Conservation (phyloP, 2,797 vertebrate genomes). For the Streptopelia turtur region DNA sequence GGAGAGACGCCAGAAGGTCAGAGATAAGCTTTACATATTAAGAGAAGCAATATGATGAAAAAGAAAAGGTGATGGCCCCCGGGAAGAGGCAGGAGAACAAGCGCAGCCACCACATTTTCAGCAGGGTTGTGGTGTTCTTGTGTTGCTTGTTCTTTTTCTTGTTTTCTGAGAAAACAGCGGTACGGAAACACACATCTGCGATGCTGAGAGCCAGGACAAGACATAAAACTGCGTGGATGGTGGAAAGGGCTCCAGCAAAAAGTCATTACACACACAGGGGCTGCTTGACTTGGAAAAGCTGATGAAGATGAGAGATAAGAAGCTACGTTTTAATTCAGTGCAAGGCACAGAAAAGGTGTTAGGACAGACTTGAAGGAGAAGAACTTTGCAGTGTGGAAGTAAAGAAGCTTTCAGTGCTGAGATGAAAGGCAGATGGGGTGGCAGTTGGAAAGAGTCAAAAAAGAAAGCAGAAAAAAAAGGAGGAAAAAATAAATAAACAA, state of each 20-base stretch:
- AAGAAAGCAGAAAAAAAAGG: background rate
- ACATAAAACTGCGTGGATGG: background rate
- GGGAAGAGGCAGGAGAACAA: background rate
- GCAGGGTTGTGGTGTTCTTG: accelerated
- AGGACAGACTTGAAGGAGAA: conserved; percentile 24
- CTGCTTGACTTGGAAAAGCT: background rate
- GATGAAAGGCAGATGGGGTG: conserved; percentile 35
- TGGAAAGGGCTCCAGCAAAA: background rate
- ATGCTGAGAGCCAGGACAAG: background rate
- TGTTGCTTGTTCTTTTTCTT: too few species aligned
- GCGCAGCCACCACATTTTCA: background rate
- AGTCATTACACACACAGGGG: background rate
- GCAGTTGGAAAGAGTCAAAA: background rate
- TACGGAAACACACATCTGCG: background rate
- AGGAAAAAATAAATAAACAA: background rate
- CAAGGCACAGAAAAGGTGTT: conserved; percentile 26
- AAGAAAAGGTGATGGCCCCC: background rate
- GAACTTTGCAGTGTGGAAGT: background rate
- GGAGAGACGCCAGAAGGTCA: background rate
- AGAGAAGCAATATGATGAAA: background rate
- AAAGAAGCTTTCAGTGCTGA: background rate
- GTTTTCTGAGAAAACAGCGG: background rate
- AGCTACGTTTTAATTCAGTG: background rate
- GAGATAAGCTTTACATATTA: background rate
- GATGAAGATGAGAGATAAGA: background rate